phyloP scores from a whole-genome alignment of 2,113 vertebrate species.

The Heterotis niloticus region DNA sequence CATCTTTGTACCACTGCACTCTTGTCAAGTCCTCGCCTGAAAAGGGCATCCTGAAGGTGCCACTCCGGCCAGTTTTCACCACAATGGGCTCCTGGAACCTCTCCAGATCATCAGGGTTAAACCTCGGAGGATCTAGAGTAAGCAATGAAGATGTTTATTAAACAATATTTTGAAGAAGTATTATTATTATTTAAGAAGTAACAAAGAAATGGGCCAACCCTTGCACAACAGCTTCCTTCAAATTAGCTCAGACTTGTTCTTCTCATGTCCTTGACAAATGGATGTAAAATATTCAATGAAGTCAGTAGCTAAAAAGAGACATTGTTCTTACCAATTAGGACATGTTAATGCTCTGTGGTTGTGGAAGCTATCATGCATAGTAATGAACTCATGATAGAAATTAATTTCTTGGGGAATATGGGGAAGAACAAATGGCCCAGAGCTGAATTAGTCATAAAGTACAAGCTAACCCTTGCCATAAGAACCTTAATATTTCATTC shows the following conservation, averaged over 20 bases:
- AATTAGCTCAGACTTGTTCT: not conserved
- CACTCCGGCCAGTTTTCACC: slow-evolving; percentile 69
- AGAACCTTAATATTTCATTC: not conserved
- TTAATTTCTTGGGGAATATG: not conserved
- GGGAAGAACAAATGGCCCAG: not conserved
- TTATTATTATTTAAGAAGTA: not conserved
- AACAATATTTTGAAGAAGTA: too few species aligned
- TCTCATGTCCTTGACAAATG: not conserved
- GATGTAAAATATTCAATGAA: slow-evolving; percentile 4
- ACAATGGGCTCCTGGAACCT: slow-evolving; percentile 65
- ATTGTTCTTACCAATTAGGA: not conserved
- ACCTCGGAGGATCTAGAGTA: slow-evolving; percentile 71
- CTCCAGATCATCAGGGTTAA: slow-evolving; percentile 63
- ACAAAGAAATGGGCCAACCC: not conserved
- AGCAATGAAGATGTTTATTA: slow-evolving; percentile 18
- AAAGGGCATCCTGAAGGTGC: slow-evolving; percentile 69
- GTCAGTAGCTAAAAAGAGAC: not conserved
- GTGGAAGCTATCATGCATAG: not conserved
- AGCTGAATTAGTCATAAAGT: not conserved
- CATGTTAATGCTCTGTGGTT: not conserved
- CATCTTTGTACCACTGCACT: slow-evolving; percentile 74
- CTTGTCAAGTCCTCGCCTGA: slow-evolving; percentile 71
- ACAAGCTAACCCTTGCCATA: not conserved
- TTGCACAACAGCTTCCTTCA: not conserved
- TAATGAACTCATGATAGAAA: not conserved